Evolutionary conservation across 1,140 invertebrate genomes (phyloP), one percentile per base, ranked within the genome.

Genomic region (Hycleus phaleratus): DNA sequence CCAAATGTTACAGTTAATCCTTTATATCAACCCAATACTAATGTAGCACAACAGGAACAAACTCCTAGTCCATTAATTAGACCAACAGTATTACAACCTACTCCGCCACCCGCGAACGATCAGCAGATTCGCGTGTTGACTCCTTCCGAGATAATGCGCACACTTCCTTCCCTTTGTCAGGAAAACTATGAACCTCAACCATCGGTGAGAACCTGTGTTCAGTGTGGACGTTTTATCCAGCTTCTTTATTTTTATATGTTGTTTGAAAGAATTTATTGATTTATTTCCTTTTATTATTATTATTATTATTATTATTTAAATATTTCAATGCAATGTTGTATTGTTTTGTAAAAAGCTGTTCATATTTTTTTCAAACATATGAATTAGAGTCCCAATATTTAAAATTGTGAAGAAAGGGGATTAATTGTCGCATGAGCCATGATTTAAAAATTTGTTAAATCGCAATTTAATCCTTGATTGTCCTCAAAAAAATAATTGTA

Each of bases 81-180:
- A 9, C 50, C 38, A 46, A 45, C 44, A 52, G 46, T 52, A 42
- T 52, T 45, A 26, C 54, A 26, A 11, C 46, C 72, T 73, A 72
- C 71, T 73, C 69, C 72, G 73, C 72, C 62, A 38, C 44, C 55
- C 38, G 49, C 62, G 49, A 75, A 76, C 71, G 86, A 89, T 77
- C 85, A 86, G 75, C 86, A 88, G 76, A 90, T 90, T 77, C 83
- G 87, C 75, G 87, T 89, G 75, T 82, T 90, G 73, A 90, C 88
- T 68, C 87, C 87, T 64, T 88, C 86, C 65, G 87, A 90, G 82
- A 90, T 90, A 73, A 90, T 90, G 87, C 83, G 85, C 78, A 90
- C 87, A 72, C 83, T 89, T 75, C 87, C 88, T 72, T 87, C 85
- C 74, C 82, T 90, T 74, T 74, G 74, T 77, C 84, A 85, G 79